phyloP scores from a whole-genome alignment of 2,888 invertebrate species.

The Thera obeliscata region DNA sequence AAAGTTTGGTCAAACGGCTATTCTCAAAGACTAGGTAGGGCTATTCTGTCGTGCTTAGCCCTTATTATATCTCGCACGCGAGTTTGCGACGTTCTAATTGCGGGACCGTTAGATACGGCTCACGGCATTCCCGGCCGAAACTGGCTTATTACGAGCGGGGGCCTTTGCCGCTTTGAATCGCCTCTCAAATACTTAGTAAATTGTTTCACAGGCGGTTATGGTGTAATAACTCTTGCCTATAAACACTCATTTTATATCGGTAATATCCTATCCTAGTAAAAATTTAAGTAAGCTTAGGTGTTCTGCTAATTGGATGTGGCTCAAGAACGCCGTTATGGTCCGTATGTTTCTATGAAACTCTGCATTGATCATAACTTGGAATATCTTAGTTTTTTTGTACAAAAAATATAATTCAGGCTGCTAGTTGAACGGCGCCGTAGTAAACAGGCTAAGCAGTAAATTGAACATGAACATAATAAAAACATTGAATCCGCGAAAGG shows the following conservation, averaged over 20 bases:
- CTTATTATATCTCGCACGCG: constrained; percentile 77
- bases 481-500: too few species aligned
- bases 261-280: too few species aligned
- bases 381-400: too few species aligned
- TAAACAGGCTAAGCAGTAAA: too few species aligned
- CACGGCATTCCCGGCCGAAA: constrained; percentile 52
- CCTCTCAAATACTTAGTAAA: neutral
- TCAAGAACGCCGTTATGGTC: too few species aligned
- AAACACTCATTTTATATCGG: neutral
- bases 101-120: constrained; percentile 55
- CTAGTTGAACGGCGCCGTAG: too few species aligned
- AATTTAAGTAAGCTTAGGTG: too few species aligned
- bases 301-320: too few species aligned
- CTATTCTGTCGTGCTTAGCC: constrained; percentile 49
- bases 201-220: neutral
- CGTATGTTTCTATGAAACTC: too few species aligned
- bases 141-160: constrained; percentile 46
- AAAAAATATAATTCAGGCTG: too few species aligned
- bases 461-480: too few species aligned
- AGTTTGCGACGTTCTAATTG: constrained; percentile 69
- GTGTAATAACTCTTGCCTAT: neutral
- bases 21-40: constrained; percentile 5
- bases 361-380: too few species aligned
- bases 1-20: neutral
- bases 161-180: neutral